Conservation (phyloP, 2,797 vertebrate genomes). For the Botia kubotai region DNA sequence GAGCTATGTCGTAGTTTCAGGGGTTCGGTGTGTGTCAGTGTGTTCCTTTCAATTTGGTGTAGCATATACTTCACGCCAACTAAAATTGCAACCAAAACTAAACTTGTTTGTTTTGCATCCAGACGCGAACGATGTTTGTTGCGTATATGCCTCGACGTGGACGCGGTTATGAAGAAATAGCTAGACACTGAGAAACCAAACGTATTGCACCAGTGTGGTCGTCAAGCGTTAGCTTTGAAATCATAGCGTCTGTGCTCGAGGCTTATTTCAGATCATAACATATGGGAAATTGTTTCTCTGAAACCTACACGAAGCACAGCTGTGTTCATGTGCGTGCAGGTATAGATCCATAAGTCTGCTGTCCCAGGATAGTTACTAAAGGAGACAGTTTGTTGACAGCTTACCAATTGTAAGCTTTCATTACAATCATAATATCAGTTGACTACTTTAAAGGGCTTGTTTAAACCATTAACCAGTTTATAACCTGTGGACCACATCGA, state of each 20-base stretch:
- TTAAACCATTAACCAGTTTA: background rate
- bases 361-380: background rate
- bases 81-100: background rate
- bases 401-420: no score
- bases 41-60: no score
- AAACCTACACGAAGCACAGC: background rate
- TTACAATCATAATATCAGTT: no score
- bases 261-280: background rate
- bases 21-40: background rate
- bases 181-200: background rate
- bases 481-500: background rate
- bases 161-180: background rate
- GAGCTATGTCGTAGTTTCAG: background rate
- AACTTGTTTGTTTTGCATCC: background rate
- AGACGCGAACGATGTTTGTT: background rate
- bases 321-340: background rate
- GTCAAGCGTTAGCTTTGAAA: background rate
- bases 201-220: conserved; percentile 1
- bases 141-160: background rate
- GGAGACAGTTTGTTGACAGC: background rate
- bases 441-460: no score
- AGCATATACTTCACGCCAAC: no score
- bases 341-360: no score
- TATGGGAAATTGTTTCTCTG: no score
- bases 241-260: background rate